Evolutionary conservation across 2,888 invertebrate genomes (phyloP).

Genomic region (Schizaphis graminum): DNA sequence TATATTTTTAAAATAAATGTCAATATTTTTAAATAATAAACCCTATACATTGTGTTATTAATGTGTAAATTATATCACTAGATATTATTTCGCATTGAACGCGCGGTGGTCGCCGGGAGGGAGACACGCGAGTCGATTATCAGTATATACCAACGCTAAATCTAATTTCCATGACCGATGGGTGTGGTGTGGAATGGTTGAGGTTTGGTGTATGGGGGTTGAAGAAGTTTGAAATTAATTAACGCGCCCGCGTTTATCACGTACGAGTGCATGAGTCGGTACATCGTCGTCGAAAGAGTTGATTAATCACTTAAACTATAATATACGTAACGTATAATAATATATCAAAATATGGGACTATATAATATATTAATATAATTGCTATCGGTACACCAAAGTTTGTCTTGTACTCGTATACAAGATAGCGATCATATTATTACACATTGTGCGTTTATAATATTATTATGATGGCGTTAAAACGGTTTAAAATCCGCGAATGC

Average conservation of each 20-base stretch:
- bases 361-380: background rate
- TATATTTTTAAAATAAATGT: background rate
- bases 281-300: conserved; percentile 28
- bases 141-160: background rate
- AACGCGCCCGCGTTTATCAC: conserved; percentile 19
- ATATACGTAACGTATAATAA: background rate
- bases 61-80: background rate
- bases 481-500: background rate
- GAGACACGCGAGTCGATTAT: background rate
- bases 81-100: background rate
- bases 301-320: conserved; percentile 28
- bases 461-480: background rate
- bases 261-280: conserved; percentile 18
- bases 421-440: background rate
- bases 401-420: conserved; percentile 11
- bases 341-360: background rate
- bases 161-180: background rate
- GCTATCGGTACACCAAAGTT: conserved; percentile 13
- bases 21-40: background rate
- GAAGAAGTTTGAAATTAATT: conserved; percentile 44
- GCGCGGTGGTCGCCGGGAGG: background rate
- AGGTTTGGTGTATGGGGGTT: background rate
- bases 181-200: background rate
- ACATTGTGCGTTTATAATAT: background rate
- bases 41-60: no score